Conservation (phyloP, 2,113 vertebrate species). For the Azemiops feae region DNA sequence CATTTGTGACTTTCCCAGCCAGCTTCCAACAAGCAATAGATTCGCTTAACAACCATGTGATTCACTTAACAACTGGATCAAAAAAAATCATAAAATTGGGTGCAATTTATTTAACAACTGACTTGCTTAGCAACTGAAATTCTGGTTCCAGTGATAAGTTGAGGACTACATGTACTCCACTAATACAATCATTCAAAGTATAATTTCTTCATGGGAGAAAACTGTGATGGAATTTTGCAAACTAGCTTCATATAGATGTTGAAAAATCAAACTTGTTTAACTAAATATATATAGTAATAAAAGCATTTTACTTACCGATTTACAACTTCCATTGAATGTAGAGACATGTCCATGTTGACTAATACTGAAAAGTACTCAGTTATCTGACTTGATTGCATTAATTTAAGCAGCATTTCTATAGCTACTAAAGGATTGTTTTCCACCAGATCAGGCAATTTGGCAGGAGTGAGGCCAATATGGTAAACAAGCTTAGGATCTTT, state of each 20-base stretch:
- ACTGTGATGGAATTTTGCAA: background rate
- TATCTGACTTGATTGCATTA: conserved; percentile 99
- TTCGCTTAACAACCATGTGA: background rate
- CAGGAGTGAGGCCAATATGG: conserved; percentile 92
- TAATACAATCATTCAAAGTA: background rate
- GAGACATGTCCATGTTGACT: conserved; percentile 99
- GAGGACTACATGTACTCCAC: background rate
- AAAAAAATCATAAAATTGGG: background rate
- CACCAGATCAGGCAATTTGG: conserved; percentile 94
- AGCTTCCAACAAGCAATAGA: background rate
- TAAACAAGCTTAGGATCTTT: conserved; percentile 97
- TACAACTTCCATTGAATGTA: conserved; percentile 99
- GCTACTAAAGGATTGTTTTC: conserved; percentile 98
- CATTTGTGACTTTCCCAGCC: background rate
- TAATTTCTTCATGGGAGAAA: background rate
- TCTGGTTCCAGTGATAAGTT: background rate
- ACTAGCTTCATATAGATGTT: background rate
- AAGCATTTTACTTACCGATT: conserved; percentile 80
- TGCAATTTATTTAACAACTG: background rate
- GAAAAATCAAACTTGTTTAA: background rate
- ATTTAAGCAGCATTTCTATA: conserved; percentile 97
- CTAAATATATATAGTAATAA: background rate
- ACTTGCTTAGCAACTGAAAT: background rate
- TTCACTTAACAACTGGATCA: no score
- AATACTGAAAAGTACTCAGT: conserved; percentile 97